These are phyloP conservation scores for Patiria miniata DNA, from an alignment of 35 echinoderm and acorn worm species.

Conservation along the genomic window DNA sequence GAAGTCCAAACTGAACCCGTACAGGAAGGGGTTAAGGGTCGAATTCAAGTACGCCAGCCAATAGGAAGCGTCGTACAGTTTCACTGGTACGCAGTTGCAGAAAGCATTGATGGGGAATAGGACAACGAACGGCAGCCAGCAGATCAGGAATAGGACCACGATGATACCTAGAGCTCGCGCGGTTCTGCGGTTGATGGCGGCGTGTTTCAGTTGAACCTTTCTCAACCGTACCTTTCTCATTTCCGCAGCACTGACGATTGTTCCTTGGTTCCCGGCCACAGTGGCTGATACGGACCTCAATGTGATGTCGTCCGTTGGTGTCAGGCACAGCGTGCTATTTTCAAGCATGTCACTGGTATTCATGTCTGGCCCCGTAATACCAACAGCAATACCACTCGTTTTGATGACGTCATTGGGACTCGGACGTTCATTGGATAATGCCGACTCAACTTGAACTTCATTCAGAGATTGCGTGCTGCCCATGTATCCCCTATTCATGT, in stretches of 20 bases:
- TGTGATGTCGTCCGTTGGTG: not conserved
- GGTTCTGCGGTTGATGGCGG: slow-evolving; percentile 39
- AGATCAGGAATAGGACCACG: slow-evolving; percentile 34
- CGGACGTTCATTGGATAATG: not conserved
- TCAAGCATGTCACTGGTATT: not conserved
- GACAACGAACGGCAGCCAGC: slow-evolving; percentile 65
- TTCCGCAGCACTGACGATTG: not conserved
- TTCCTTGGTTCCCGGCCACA: not conserved
- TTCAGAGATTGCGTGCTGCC: not conserved
- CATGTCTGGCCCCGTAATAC: not conserved
- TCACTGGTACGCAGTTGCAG: slow-evolving; percentile 33
- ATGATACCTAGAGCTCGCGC: slow-evolving; percentile 64
- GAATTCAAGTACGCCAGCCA: slow-evolving; percentile 76
- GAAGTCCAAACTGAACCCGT: slow-evolving; percentile 64
- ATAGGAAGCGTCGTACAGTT: slow-evolving; percentile 51
- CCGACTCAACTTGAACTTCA: not conserved
- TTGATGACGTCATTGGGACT: not conserved
- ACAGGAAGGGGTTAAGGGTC: slow-evolving; percentile 58
- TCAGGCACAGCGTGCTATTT: not conserved
- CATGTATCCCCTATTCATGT: not conserved
- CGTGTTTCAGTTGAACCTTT: not conserved
- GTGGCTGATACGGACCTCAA: not conserved
- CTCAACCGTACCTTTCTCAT: not conserved
- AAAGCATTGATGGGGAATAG: slow-evolving; percentile 52
- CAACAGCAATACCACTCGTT: not conserved